Percentiles rank a stretch among this genome's conserved stretches.
Conservation (phyloP, 2,113 vertebrate species). For the Coreoperca whiteheadi region DNA sequence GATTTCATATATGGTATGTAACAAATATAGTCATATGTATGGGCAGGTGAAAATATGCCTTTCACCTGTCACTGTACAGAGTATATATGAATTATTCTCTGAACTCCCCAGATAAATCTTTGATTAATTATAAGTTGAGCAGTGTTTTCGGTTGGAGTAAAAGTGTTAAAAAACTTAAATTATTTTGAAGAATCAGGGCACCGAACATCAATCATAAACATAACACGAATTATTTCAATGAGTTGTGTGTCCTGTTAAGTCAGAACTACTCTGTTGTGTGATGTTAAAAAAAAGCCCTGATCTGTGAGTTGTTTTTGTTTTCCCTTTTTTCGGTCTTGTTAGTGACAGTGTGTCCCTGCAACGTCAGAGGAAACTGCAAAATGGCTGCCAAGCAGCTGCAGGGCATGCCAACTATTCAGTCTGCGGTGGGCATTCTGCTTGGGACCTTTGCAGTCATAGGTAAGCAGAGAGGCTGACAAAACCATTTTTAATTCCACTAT, state of each 20-base stretch:
- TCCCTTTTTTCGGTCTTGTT: neutral
- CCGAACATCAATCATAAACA: neutral
- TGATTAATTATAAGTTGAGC: neutral
- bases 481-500: neutral
- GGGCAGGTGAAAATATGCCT: neutral
- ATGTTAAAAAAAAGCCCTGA: neutral
- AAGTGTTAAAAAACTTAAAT: neutral
- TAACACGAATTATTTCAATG: neutral
- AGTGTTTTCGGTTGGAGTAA: neutral
- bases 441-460: slow-evolving; percentile 85
- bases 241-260: neutral
- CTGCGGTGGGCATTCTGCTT: slow-evolving; percentile 84
- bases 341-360: slow-evolving; percentile 88
- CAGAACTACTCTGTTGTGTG: neutral
- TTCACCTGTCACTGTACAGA: no score
- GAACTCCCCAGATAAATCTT: neutral
- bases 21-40: no score
- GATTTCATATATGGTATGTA: neutral
- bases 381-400: slow-evolving; percentile 83
- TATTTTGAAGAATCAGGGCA: neutral
- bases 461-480: slow-evolving; percentile 50
- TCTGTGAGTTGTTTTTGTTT: slow-evolving; percentile 5
- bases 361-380: slow-evolving; percentile 83
- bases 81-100: neutral
- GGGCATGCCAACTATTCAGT: slow-evolving; percentile 88